Evolutionary conservation across 2,797 vertebrate species (phyloP).

Genomic region (Cyclopterus lumpus): DNA sequence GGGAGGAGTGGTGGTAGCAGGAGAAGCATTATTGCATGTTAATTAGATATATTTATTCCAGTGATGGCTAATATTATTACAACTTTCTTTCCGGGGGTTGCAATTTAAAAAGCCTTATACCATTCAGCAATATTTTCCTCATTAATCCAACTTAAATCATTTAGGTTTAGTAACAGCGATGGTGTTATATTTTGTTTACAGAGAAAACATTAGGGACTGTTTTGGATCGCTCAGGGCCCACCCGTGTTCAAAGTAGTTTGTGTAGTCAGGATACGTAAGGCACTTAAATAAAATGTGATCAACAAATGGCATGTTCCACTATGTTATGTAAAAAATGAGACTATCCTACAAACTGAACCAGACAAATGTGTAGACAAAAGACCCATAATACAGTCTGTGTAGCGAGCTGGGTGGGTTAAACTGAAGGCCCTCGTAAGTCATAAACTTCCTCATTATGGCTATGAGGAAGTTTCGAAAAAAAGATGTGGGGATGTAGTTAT

Average conservation of each 20-base stretch:
- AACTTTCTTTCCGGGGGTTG: neutral
- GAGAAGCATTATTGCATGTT: neutral
- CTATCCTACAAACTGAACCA: neutral
- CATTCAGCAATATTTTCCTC: neutral
- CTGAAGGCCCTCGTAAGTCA: constrained; percentile 1
- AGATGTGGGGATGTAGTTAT: constrained; percentile 30
- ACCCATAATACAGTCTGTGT: neutral
- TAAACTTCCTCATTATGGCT: constrained; percentile 38
- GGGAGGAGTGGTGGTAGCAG: neutral
- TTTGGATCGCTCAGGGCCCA: neutral
- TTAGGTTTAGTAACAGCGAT: neutral
- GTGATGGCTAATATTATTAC: neutral
- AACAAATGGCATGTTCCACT: neutral
- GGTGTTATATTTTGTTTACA: constrained; percentile 6
- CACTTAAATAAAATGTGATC: constrained; percentile 3
- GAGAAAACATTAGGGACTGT: neutral
- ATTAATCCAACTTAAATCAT: neutral
- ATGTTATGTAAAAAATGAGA: constrained; percentile 23
- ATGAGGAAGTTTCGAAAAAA: constrained; percentile 17
- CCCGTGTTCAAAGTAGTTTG: neutral
- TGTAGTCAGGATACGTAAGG: neutral
- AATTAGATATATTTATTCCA: neutral
- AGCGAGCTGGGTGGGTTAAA: constrained; percentile 15
- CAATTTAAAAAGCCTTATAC: neutral
- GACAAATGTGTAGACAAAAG: constrained; percentile 14